phyloP scores from a whole-genome alignment of 92 coral and sea anemone genomes.

The Epizoanthus illoricatus region DNA sequence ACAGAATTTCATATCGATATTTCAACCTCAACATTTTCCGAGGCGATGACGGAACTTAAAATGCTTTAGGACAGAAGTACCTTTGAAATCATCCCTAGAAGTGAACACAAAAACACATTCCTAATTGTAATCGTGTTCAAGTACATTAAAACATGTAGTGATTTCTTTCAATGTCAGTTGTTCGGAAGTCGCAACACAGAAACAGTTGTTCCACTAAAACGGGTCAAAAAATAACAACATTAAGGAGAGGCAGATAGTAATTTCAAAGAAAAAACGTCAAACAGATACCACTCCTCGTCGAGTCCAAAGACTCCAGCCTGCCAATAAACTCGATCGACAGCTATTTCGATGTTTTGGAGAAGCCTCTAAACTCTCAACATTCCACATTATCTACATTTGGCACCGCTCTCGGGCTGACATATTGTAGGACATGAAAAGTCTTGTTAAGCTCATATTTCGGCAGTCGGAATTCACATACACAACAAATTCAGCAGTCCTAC shows the following conservation, averaged over 20 bases:
- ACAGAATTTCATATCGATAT: not conserved
- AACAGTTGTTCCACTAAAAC: conserved; percentile 16
- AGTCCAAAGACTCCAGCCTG: not conserved
- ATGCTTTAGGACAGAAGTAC: not conserved
- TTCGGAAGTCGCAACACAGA: conserved; percentile 10
- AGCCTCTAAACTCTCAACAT: conserved; percentile 8
- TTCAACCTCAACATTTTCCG: not conserved
- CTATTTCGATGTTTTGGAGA: not conserved
- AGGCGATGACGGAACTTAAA: conserved; percentile 2
- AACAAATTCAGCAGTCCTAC: conserved; percentile 8
- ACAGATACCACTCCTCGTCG: not conserved
- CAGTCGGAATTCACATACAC: conserved; percentile 29
- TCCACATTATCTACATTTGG: conserved; percentile 28
- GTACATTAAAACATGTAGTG: conserved; percentile 15
- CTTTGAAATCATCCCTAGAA: not conserved
- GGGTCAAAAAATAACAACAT: conserved; percentile 2
- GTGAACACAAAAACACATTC: not conserved
- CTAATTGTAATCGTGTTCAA: conserved; percentile 9
- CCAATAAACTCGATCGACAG: conserved; percentile 19
- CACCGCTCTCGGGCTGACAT: conserved; percentile 22
- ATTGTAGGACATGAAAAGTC: conserved; percentile 14
- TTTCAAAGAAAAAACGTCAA: not conserved
- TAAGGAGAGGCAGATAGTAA: not conserved
- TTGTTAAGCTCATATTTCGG: conserved; percentile 24
- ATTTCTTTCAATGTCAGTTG: conserved; percentile 22